phyloP scores from a whole-genome alignment of 2,113 vertebrate genomes.

The Phylloscopus trochiloides region DNA sequence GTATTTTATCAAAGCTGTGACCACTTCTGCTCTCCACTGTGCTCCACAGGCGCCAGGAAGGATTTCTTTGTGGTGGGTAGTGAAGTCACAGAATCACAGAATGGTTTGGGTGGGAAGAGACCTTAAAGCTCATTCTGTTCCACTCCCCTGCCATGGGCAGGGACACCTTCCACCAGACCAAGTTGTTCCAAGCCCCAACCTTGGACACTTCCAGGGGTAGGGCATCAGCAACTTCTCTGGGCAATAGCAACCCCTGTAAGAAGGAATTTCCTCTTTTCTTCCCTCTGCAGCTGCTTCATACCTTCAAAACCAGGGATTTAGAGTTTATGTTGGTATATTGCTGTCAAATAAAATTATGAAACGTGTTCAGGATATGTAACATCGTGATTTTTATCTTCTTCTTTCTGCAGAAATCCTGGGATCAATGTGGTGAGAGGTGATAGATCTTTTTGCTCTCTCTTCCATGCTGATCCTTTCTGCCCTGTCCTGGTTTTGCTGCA shows the following conservation, averaged over 20 bases:
- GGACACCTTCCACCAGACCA: background rate
- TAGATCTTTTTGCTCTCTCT: background rate
- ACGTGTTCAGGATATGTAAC: background rate
- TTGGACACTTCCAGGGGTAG: background rate
- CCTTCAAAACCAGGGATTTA: background rate
- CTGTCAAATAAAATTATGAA: background rate
- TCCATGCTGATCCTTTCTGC: background rate
- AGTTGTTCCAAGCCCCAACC: background rate
- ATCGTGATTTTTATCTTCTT: background rate
- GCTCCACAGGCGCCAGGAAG: background rate
- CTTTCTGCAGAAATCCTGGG: background rate
- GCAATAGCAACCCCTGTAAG: background rate
- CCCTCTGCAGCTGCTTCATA: background rate
- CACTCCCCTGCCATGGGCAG: background rate
- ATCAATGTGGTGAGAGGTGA: background rate
- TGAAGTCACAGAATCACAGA: background rate
- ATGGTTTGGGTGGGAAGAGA: background rate
- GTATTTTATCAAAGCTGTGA: background rate
- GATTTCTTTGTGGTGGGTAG: background rate
- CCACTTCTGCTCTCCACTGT: background rate
- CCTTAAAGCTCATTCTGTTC: background rate
- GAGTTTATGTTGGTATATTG: background rate
- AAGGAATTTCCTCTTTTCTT: background rate
- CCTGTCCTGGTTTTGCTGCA: background rate
- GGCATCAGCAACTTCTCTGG: background rate